Evolutionary conservation across 2,888 invertebrate species (phyloP), one percentile per base, ranked within the genome.

Genomic region (Hirtodrosophila trivittata): DNA sequence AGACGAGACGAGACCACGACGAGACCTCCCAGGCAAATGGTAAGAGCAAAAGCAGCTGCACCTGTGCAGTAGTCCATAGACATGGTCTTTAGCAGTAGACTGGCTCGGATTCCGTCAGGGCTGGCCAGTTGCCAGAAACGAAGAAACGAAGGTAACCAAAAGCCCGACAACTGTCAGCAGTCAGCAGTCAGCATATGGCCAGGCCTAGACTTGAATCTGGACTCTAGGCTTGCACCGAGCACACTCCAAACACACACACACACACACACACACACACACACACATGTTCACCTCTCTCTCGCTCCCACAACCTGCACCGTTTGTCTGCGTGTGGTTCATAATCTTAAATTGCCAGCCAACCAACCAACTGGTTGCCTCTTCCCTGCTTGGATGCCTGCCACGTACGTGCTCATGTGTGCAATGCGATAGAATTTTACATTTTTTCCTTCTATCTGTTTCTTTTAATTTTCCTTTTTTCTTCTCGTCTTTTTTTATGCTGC

Each of bases 341-440:
- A 82, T 82, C 78, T 81, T 75, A 82, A 85, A 85, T 82, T 85
- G 78, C 85, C 69, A 81, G 54, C 42, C 35, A 41, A 42, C 43
- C 50, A 38, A 25, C 56, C 58, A 56, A 56, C 67, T 71, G 64
- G 49, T 59, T 66, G 45, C 43, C 56, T 16, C 39, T 9, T 12
- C 18, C 8, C 38, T 46, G 43, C 37, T 14, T 18, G 41, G 6
- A 7, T 8, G 75, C 45, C 63, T 66, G 63, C 63, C 60, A 43
- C 58, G 73, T 71, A 86, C 76, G 81, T 83, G 84, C 86, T 86
- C 74, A 76, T 86, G 83, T 82, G 75, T 83, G 77, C 85, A 77
- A 69, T 83, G 81, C 78, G 81, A 81, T 86, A 83, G 81, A 78
- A 84, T 74, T 83, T 67, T 57, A 37, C 33, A 32, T 43, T 49